Percentiles rank a stretch among this genome's conserved stretches.
Conservation (phyloP, 2,797 vertebrate species). For the Liparis tanakae region DNA sequence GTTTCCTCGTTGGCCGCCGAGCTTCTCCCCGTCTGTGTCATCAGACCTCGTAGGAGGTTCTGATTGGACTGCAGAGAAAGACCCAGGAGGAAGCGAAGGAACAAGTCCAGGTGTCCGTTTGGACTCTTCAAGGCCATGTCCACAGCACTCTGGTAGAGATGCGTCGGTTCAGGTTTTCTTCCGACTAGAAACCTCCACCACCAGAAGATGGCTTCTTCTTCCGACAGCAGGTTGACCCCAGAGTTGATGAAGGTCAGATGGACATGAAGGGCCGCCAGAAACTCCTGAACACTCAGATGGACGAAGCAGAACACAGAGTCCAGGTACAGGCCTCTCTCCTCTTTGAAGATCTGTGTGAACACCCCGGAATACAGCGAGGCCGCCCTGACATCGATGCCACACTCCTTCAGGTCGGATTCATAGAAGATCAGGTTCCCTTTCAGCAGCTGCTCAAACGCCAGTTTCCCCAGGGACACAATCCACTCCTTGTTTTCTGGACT, state of each 20-base stretch:
- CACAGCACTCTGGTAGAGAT: no score
- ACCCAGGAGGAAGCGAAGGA: constrained; percentile 28
- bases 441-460: constrained; percentile 40
- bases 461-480: constrained; percentile 18
- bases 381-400: constrained; percentile 1
- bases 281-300: no score
- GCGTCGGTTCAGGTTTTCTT: no score
- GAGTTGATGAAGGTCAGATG: no score
- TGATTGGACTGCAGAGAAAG: constrained; percentile 23
- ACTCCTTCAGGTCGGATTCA: constrained; percentile 18
- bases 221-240: no score
- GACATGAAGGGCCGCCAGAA: no score
- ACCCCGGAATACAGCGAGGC: constrained; percentile 38
- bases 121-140: constrained; percentile 12
- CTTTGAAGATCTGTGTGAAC: constrained; percentile 38
- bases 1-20: constrained; percentile 17
- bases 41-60: constrained; percentile 9
- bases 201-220: no score
- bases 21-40: background rate
- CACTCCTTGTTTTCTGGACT: background rate
- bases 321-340: no score
- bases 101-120: constrained; percentile 30
- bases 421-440: constrained; percentile 45
- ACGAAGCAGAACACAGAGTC: no score
- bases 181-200: no score